Conservation (phyloP, 2,113 vertebrate species). For the Sula dactylatra region DNA sequence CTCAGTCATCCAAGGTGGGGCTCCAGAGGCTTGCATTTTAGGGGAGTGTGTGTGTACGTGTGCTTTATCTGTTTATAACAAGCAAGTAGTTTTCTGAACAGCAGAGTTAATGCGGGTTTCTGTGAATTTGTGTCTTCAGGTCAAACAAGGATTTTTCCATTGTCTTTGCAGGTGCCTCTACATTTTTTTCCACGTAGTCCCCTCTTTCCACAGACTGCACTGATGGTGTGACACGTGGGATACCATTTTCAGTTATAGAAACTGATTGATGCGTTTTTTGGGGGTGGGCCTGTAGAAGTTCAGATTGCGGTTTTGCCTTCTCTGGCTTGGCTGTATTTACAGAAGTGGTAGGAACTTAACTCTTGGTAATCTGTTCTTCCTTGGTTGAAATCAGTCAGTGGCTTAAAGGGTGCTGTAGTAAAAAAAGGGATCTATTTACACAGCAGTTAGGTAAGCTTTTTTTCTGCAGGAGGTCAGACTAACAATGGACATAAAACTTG, state of each 20-base stretch:
- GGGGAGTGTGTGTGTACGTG: rapidly evolving
- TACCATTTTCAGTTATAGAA: background rate
- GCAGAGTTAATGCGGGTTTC: background rate
- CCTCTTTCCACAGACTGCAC: background rate
- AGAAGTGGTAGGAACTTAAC: background rate
- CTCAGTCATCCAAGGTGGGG: background rate
- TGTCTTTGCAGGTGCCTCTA: background rate
- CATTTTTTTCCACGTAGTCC: background rate
- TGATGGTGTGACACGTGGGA: background rate
- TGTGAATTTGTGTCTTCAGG: background rate
- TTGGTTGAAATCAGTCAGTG: background rate
- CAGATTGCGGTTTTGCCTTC: background rate
- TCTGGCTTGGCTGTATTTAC: background rate
- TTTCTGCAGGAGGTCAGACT: background rate
- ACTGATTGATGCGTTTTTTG: background rate
- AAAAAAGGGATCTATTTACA: background rate
- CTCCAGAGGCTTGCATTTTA: background rate
- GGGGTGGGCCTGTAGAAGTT: background rate
- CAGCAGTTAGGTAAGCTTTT: background rate
- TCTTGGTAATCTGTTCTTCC: background rate
- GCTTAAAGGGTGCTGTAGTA: background rate
- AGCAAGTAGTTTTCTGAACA: background rate
- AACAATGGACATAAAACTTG: background rate
- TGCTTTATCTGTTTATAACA: background rate
- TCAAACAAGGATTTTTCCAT: background rate